These are phyloP conservation scores for Calonectris borealis DNA, from an alignment of 2,113 vertebrate species.

Conservation along the genomic window DNA sequence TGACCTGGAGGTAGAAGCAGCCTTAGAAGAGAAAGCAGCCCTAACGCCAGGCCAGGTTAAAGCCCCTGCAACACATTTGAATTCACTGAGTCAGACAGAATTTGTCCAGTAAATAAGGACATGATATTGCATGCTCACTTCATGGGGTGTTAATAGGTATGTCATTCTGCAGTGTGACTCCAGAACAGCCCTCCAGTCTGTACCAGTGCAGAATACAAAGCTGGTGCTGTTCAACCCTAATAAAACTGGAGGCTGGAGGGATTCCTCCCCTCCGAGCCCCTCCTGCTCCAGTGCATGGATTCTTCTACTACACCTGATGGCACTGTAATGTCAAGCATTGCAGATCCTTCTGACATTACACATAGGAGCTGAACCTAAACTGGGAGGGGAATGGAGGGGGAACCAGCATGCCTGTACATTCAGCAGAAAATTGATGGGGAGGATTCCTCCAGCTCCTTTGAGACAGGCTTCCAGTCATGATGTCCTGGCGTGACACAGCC, in stretches of 20 bases:
- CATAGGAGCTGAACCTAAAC: neutral
- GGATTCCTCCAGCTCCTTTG: neutral
- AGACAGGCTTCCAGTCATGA: neutral
- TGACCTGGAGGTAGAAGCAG: neutral
- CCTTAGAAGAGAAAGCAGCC: neutral
- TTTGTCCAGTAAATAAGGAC: neutral
- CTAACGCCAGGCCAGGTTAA: neutral
- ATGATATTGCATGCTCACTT: neutral
- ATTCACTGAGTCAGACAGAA: neutral
- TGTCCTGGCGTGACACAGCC: fast-evolving
- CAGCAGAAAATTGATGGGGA: neutral
- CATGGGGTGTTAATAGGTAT: neutral
- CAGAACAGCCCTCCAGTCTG: neutral
- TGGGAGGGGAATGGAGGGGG: neutral
- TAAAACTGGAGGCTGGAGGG: neutral
- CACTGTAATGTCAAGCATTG: fast-evolving
- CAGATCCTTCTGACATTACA: neutral
- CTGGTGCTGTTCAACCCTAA: neutral
- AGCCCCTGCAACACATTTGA: neutral
- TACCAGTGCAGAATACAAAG: neutral
- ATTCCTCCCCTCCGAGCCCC: neutral
- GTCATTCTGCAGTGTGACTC: neutral
- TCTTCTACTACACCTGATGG: neutral
- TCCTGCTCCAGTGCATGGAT: neutral
- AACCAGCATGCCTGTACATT: neutral